Conservation (phyloP, 1,140 invertebrate species). For the Arctopsyche grandis region DNA sequence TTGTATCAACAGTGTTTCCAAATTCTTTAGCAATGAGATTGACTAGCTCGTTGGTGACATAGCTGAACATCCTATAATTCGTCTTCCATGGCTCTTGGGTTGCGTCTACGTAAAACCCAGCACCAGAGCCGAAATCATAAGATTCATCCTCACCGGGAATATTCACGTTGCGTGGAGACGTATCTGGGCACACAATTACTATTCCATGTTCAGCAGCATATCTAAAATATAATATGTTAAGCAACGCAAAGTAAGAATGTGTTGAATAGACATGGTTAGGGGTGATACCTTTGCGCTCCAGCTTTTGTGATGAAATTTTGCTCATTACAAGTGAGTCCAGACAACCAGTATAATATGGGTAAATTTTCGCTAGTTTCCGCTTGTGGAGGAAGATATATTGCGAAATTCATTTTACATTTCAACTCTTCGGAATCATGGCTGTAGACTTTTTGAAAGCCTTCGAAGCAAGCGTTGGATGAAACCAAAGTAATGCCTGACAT, state of each 20-base stretch:
- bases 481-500: constrained; percentile 69
- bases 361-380: constrained; percentile 70
- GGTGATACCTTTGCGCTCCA: constrained; percentile 88
- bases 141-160: constrained; percentile 90
- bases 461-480: constrained; percentile 80
- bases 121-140: constrained; percentile 95
- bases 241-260: neutral
- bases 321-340: constrained; percentile 95
- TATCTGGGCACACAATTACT: constrained; percentile 93
- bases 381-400: constrained; percentile 86
- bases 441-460: constrained; percentile 87
- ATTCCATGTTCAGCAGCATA: constrained; percentile 84
- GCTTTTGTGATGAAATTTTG: constrained; percentile 97
- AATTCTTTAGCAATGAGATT: constrained; percentile 73
- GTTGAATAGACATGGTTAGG: neutral
- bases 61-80: constrained; percentile 97
- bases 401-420: constrained; percentile 94
- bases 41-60: constrained; percentile 91
- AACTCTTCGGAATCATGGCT: constrained; percentile 83
- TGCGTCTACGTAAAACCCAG: constrained; percentile 97
- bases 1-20: constrained; percentile 61
- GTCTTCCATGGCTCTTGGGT: constrained; percentile 90
- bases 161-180: constrained; percentile 90
- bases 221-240: constrained; percentile 56
- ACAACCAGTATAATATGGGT: constrained; percentile 93